Conservation (phyloP, 2,888 invertebrate species). For the Tinea trinotella region DNA sequence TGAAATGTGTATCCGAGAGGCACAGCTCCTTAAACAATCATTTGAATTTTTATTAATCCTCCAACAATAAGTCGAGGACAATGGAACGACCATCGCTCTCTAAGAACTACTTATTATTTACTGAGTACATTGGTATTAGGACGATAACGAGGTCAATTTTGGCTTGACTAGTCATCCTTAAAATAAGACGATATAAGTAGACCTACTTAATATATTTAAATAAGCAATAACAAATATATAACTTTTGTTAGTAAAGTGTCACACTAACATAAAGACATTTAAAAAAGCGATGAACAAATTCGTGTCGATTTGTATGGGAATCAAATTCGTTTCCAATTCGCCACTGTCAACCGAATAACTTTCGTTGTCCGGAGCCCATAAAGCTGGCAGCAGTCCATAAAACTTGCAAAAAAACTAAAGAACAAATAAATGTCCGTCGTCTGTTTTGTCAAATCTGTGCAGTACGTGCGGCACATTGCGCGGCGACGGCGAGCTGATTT, state of each 20-base stretch:
- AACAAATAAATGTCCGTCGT: constrained; percentile 67
- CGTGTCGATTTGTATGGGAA: constrained; percentile 28
- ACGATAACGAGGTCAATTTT: background rate
- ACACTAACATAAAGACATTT: background rate
- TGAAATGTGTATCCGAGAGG: constrained; percentile 46
- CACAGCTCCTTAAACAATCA: constrained; percentile 47
- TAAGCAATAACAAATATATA: background rate
- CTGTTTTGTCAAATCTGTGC: constrained; percentile 71
- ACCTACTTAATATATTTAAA: background rate
- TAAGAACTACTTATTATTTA: constrained; percentile 1
- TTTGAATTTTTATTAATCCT: constrained; percentile 55
- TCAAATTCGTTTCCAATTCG: constrained; percentile 42
- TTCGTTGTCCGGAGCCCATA: constrained; percentile 52
- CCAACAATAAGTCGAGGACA: constrained; percentile 42
- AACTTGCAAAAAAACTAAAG: constrained; percentile 60
- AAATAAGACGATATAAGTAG: background rate
- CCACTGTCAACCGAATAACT: constrained; percentile 47
- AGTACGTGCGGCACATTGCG: constrained; percentile 47
- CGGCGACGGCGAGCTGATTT: constrained; percentile 55
- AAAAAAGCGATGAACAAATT: background rate
- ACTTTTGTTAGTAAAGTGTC: background rate
- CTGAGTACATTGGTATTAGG: background rate
- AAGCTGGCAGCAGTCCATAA: constrained; percentile 67
- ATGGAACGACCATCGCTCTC: constrained; percentile 30
- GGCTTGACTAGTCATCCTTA: background rate